Base-by-base conservation (phyloP, 2,113 vertebrate species). In the Chroicocephalus ridibundus region DNA sequence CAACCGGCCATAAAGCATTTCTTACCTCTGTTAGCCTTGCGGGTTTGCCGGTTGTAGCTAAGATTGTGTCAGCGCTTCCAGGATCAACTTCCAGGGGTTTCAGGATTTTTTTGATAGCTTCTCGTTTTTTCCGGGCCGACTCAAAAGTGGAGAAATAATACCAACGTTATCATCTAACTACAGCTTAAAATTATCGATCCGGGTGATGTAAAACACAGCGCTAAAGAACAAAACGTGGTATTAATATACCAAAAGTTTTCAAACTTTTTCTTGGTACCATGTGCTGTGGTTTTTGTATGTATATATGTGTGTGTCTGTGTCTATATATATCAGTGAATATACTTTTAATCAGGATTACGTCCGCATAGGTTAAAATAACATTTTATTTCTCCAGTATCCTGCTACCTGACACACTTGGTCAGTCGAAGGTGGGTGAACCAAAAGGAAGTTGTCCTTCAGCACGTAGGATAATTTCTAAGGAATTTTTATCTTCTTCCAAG, bases 1-100 rank as follows among this genome's bases (percentile, higher is more conserved):
- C 96, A 94, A 84, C 80, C 18, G 74, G 92, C 96, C 91, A 51
- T 97, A 96, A 96, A 97, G 84, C 91, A 84, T 96, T 82, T 87
- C 94, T 93, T 96, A 94, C 84, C 84, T 96, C 97, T 14, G 19
- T 70, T 88, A 13, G 74, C 46, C 22, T 69, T 95, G 47, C 7
- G 24, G 83, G 85, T 92, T 77, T 86, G 52, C 94, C 74, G 52
- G 79, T 34, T n/a, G 69, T 79, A 70, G 85, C 66, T 90, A 47
- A 68, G 83, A 36, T 69, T 93, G 74, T 95, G 94, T 96, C 90
- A 96, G 97, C 92, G 49, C 86, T 97, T 97, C 61, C 44, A 36
- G 88, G 71, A 86, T 94, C 83, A 95, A 87, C 32, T 93, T 92
- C 85, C 90, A 72, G 81, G 64, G 91, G 85, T 77, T 90, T 94